Evolutionary conservation across 2,888 invertebrate species (phyloP).

Genomic region (Helicoverpa assulta): DNA sequence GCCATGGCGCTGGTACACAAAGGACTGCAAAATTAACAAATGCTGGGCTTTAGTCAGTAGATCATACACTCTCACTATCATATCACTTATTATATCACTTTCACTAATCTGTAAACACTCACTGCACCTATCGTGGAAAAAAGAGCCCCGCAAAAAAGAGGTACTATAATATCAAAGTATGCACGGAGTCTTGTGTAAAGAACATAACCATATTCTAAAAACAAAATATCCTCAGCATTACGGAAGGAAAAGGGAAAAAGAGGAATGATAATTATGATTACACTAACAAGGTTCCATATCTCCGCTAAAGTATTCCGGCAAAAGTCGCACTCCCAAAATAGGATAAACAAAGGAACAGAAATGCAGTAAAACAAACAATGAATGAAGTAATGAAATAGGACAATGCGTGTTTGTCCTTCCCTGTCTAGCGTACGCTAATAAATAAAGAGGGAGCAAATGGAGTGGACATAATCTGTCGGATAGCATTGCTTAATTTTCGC

Average conservation of each 20-base stretch:
- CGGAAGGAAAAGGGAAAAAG: neutral
- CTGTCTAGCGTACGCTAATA: slow-evolving; percentile 16
- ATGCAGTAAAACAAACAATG: slow-evolving; percentile 47
- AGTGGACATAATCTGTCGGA: slow-evolving; percentile 46
- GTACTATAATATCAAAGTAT: too few relatives aligned
- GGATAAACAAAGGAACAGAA: slow-evolving; percentile 21
- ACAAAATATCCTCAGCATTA: neutral
- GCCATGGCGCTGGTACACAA: too few relatives aligned
- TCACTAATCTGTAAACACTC: too few relatives aligned
- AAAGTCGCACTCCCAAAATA: slow-evolving; percentile 27
- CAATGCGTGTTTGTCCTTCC: slow-evolving; percentile 33
- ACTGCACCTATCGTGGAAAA: too few relatives aligned
- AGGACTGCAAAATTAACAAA: too few relatives aligned
- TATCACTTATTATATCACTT: too few relatives aligned
- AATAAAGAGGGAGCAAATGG: slow-evolving; percentile 48
- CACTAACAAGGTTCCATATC: slow-evolving; percentile 9
- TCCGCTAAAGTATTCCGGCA: slow-evolving; percentile 8
- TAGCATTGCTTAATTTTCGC: slow-evolving; percentile 46
- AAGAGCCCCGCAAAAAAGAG: too few relatives aligned
- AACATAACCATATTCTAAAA: neutral
- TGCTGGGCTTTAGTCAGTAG: too few relatives aligned
- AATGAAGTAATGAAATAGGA: slow-evolving; percentile 45
- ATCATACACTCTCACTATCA: too few relatives aligned
- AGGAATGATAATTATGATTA: slow-evolving; percentile 22
- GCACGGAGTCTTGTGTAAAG: neutral